Conservation (phyloP, 2,797 vertebrate species). For the Myiotriccus ornatus region DNA sequence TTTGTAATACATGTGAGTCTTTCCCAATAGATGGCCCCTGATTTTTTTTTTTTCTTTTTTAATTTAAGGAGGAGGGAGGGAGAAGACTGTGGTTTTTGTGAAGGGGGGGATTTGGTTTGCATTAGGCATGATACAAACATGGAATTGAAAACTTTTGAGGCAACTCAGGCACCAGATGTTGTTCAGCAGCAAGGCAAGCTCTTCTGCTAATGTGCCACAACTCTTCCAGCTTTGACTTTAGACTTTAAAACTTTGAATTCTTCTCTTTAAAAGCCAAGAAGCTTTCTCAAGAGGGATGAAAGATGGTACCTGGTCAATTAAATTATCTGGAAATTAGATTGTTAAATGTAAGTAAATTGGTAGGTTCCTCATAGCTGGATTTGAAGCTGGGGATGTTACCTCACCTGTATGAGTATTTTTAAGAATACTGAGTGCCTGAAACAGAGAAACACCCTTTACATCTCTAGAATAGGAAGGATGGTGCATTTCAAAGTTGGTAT, state of each 20-base stretch:
- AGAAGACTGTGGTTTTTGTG: background rate
- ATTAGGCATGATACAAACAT: slow-evolving; percentile 3
- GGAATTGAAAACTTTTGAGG: background rate
- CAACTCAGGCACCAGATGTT: slow-evolving; percentile 1
- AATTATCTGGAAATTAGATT: background rate
- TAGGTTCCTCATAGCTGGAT: background rate
- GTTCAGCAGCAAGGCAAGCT: background rate
- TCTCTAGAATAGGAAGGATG: background rate
- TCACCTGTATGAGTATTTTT: background rate
- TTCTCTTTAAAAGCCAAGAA: background rate
- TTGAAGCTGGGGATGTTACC: background rate
- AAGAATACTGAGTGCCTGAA: background rate
- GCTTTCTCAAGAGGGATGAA: background rate
- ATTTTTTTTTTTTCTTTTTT: background rate
- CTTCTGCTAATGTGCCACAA: background rate
- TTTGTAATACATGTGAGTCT: background rate
- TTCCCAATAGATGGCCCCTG: background rate
- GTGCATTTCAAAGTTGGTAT: background rate
- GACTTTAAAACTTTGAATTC: background rate
- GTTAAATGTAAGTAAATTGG: background rate
- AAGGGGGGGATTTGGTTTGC: slow-evolving; percentile 5
- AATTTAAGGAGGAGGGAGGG: background rate
- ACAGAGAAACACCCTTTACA: background rate
- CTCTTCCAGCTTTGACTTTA: background rate
- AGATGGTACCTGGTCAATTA: background rate